Conservation (phyloP, 2,888 invertebrate species). For the Mylabris sibirica region DNA sequence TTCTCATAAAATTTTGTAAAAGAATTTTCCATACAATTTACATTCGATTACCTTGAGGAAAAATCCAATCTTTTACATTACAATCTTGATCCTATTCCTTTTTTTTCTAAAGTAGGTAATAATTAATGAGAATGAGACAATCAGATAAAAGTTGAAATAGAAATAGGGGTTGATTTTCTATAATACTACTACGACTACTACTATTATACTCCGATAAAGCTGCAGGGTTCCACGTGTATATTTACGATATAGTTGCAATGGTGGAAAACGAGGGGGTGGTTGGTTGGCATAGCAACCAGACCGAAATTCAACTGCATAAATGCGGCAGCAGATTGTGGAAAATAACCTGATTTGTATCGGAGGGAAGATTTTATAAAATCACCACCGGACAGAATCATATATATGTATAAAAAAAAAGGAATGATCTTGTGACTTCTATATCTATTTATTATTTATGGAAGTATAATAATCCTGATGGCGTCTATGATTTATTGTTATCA, state of each 20-base stretch:
- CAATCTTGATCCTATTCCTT: not conserved
- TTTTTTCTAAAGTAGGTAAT: not conserved
- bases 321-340: not conserved
- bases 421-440: not conserved
- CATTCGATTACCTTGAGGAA: not conserved
- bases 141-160: not conserved
- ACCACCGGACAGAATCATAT: not conserved
- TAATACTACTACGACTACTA: too few species aligned
- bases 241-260: slow-evolving; percentile 26
- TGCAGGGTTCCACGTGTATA: slow-evolving; percentile 23
- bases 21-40: not conserved
- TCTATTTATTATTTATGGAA: not conserved
- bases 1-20: not conserved
- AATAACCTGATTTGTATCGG: not conserved
- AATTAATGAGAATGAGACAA: slow-evolving; percentile 5
- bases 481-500: slow-evolving; percentile 16
- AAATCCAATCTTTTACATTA: not conserved
- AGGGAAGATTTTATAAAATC: too few species aligned
- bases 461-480: slow-evolving; percentile 14
- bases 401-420: not conserved
- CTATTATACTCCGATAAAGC: not conserved
- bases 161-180: not conserved
- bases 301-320: slow-evolving; percentile 5
- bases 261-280: slow-evolving; percentile 24
- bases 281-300: slow-evolving; percentile 29